A percentile compares a stretch with the other conserved stretches of the same genome.
Conservation (phyloP, 92 coral and sea anemone genomes). For the Nematostella vectensis region DNA sequence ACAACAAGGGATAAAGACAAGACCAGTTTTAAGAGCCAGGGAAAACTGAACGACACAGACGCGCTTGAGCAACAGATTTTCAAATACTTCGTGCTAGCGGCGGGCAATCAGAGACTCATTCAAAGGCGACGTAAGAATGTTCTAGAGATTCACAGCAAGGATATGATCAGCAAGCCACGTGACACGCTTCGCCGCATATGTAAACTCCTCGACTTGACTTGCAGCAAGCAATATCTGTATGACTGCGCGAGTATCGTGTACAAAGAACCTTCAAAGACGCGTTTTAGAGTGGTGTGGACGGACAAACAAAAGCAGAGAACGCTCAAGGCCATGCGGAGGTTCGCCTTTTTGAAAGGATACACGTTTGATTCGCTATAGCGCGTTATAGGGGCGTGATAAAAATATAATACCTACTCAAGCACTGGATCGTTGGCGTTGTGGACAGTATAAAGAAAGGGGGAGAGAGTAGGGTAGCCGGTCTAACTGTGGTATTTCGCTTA, state of each 20-base stretch:
- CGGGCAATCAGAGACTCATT: slow-evolving; percentile 36
- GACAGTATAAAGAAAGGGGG: too few species aligned
- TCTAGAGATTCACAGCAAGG: slow-evolving; percentile 57
- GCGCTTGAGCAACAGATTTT: slow-evolving; percentile 32
- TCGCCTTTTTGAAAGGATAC: slow-evolving; percentile 52
- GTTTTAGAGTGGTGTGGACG: slow-evolving; percentile 67
- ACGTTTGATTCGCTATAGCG: slow-evolving; percentile 24
- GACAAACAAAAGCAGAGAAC: slow-evolving; percentile 30
- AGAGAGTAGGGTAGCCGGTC: too few species aligned
- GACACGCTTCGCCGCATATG: slow-evolving; percentile 48
- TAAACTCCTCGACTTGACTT: slow-evolving; percentile 53
- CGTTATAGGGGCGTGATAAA: too few species aligned
- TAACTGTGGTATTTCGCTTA: too few species aligned
- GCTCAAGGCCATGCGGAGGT: slow-evolving; percentile 22
- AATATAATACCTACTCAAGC: too few species aligned
- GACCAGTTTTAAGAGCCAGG: slow-evolving; percentile 13
- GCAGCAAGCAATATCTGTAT: slow-evolving; percentile 51
- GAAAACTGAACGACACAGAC: slow-evolving; percentile 34
- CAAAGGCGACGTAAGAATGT: slow-evolving; percentile 28
- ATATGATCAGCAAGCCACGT: slow-evolving; percentile 48
- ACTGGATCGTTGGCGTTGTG: too few species aligned
- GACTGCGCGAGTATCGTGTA: slow-evolving; percentile 67
- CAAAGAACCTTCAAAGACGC: slow-evolving; percentile 53
- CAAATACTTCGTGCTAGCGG: slow-evolving; percentile 41
- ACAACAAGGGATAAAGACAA: too few species aligned